A percentile compares a stretch with the other conserved stretches of the same genome.
These are phyloP conservation scores for Terrapene triunguis DNA, from an alignment of 2,113 vertebrate genomes.

Conservation along the genomic window DNA sequence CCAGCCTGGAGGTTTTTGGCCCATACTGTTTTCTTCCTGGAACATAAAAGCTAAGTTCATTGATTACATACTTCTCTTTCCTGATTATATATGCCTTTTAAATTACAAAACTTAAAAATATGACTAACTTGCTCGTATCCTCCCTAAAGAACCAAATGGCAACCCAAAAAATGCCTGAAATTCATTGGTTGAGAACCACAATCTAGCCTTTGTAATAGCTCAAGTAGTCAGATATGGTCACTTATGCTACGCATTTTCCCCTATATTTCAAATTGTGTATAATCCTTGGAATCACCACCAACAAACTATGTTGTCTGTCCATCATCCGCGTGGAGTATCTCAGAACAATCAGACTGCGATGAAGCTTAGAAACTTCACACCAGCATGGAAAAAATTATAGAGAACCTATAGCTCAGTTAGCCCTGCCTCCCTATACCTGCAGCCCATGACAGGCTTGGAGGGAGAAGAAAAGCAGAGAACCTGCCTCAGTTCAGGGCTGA, in stretches of 20 bases:
- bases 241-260: neutral
- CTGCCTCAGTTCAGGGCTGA: neutral
- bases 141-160: neutral
- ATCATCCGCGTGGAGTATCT: neutral
- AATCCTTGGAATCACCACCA: neutral
- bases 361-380: neutral
- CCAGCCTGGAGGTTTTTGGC: neutral
- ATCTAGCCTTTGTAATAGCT: neutral
- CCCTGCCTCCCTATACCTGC: neutral
- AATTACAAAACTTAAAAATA: neutral
- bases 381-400: neutral
- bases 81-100: neutral
- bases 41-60: neutral
- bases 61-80: neutral
- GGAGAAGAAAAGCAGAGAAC: neutral
- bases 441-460: neutral
- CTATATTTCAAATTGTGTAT: neutral
- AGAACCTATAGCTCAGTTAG: neutral
- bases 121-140: neutral
- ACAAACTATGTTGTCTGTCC: neutral
- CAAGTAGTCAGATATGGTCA: neutral
- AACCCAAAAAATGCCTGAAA: neutral
- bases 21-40: neutral
- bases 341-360: neutral
- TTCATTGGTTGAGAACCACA: neutral